Evolutionary conservation across 2,888 invertebrate genomes (phyloP).

Genomic region (Pollenia amentaria): DNA sequence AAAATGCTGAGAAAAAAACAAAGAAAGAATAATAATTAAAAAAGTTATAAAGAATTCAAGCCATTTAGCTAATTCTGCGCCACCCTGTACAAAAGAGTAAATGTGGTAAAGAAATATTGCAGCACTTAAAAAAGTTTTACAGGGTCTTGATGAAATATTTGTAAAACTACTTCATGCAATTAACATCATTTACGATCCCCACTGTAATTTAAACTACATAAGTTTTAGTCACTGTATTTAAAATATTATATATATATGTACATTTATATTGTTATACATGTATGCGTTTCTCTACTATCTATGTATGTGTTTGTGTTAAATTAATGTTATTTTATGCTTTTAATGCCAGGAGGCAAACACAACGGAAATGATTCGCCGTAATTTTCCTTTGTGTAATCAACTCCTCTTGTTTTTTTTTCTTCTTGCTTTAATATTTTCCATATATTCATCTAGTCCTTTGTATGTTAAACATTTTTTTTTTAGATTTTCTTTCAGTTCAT

Average conservation of each 20-base stretch:
- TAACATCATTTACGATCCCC: neutral
- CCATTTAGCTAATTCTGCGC: too few species aligned
- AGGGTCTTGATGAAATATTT: too few species aligned
- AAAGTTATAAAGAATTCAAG: too few species aligned
- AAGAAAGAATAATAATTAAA: too few species aligned
- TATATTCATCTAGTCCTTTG: slow-evolving; percentile 16
- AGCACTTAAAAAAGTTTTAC: too few species aligned
- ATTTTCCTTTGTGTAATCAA: slow-evolving; percentile 84
- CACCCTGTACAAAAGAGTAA: too few species aligned
- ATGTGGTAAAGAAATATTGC: too few species aligned
- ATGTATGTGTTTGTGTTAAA: slow-evolving; percentile 61
- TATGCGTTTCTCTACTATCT: slow-evolving; percentile 29
- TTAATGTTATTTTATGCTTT: slow-evolving; percentile 70
- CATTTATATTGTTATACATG: neutral
- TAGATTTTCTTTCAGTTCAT: slow-evolving; percentile 48
- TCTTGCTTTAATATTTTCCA: neutral
- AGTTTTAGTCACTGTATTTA: neutral
- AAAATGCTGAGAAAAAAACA: too few species aligned
- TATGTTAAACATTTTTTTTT: slow-evolving; percentile 58
- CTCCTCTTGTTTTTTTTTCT: slow-evolving; percentile 75
- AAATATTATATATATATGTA: neutral
- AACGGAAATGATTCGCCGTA: slow-evolving; percentile 84
- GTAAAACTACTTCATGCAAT: too few species aligned
- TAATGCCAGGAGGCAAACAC: slow-evolving; percentile 80
- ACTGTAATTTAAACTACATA: slow-evolving; percentile 5